phyloP scores from a whole-genome alignment of 2,888 invertebrate species.

The Drosophila percnosoma region DNA sequence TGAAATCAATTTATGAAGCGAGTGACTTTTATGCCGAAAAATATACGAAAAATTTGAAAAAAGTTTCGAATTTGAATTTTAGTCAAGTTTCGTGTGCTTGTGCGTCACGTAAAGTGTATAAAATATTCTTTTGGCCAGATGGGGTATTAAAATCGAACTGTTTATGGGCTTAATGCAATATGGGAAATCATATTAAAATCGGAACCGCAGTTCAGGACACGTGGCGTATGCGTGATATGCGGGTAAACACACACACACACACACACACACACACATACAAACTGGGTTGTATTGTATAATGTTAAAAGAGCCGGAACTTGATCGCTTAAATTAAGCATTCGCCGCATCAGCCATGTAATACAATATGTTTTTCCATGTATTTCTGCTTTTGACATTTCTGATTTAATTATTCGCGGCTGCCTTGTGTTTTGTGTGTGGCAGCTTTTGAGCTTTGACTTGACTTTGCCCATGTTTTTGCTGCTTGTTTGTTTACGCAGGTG shows the following conservation, averaged over 20 bases:
- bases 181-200: slow-evolving; percentile 17
- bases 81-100: slow-evolving; percentile 19
- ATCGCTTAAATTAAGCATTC: slow-evolving; percentile 31
- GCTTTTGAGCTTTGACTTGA: slow-evolving; percentile 13
- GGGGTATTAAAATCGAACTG: slow-evolving; percentile 26
- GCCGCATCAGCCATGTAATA: slow-evolving; percentile 14
- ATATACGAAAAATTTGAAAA: not conserved
- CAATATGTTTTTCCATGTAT: slow-evolving; percentile 5
- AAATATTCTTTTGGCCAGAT: slow-evolving; percentile 20
- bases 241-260: not conserved
- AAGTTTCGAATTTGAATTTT: slow-evolving; percentile 9
- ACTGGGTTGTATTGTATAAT: slow-evolving; percentile 2
- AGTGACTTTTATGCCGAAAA: slow-evolving; percentile 5
- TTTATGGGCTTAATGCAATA: slow-evolving; percentile 29
- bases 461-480: not conserved
- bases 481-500: slow-evolving; percentile 84
- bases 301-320: slow-evolving; percentile 14
- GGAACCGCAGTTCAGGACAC: slow-evolving; percentile 18
- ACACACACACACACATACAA: not conserved
- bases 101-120: slow-evolving; percentile 14
- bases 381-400: slow-evolving; percentile 10
- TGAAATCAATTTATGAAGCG: slow-evolving; percentile 31
- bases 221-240: slow-evolving; percentile 36
- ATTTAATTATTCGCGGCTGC: slow-evolving; percentile 30
- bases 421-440: slow-evolving; percentile 13